These are phyloP conservation scores for Catocala nupta DNA, from an alignment of 2,888 invertebrate genomes.

Conservation along the genomic window DNA sequence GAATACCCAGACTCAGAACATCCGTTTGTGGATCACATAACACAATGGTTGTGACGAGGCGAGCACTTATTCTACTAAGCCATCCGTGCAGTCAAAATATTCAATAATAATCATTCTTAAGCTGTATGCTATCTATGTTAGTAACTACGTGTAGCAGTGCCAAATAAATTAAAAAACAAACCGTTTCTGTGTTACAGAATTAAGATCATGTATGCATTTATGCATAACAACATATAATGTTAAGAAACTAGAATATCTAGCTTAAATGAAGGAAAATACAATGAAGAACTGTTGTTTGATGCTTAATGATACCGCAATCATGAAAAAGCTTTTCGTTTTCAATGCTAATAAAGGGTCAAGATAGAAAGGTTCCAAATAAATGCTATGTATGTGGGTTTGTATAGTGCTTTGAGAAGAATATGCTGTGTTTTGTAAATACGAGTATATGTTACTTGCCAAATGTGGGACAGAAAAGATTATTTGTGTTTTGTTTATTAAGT, in stretches of 20 bases:
- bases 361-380: constrained; percentile 37
- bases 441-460: constrained; percentile 27
- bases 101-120: no score
- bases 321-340: constrained; percentile 45
- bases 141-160: no score
- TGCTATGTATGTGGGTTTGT: constrained; percentile 38
- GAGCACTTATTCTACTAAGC: no score
- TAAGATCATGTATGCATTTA: no score
- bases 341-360: constrained; percentile 50
- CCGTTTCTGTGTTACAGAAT: no score
- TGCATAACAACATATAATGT: no score
- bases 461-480: constrained; percentile 20
- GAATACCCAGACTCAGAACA: no score
- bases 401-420: constrained; percentile 31
- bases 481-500: constrained; percentile 35
- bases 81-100: no score
- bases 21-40: no score
- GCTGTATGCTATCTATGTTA: no score
- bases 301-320: constrained; percentile 38
- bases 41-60: no score
- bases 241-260: neutral
- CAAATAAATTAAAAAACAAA: no score
- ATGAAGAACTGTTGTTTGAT: constrained; percentile 28
- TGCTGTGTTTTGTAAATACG: constrained; percentile 39
- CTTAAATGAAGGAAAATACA: constrained; percentile 28